phyloP scores from a whole-genome alignment of 2,888 invertebrate genomes.

The Andrena flavipes region DNA sequence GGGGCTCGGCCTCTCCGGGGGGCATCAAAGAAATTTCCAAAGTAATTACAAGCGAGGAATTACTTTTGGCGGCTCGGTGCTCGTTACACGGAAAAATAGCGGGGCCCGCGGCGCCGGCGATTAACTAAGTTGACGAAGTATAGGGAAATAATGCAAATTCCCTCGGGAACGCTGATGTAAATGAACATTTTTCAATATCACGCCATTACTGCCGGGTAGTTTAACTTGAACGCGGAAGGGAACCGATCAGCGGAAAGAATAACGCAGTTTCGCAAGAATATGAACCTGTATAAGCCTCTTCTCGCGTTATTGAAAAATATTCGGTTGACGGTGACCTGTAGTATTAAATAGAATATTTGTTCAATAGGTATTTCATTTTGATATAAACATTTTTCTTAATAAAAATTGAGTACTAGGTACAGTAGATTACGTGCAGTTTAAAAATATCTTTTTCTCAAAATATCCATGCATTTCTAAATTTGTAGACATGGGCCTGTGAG shows the following conservation, averaged over 20 bases:
- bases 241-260: constrained; percentile 44
- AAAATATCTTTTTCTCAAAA: too few relatives aligned
- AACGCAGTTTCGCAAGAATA: constrained; percentile 20
- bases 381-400: too few relatives aligned
- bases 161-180: constrained; percentile 27
- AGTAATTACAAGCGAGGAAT: constrained; percentile 59
- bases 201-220: constrained; percentile 1
- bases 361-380: too few relatives aligned
- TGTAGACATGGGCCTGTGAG: too few relatives aligned
- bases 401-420: too few relatives aligned
- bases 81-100: constrained; percentile 56
- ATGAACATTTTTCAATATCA: constrained; percentile 65
- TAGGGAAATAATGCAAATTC: constrained; percentile 66
- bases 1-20: background rate
- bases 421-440: too few relatives aligned
- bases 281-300: too few relatives aligned
- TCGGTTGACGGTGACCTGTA: too few relatives aligned
- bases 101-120: constrained; percentile 40
- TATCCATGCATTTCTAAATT: too few relatives aligned
- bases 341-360: too few relatives aligned
- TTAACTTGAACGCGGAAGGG: constrained; percentile 32
- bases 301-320: too few relatives aligned
- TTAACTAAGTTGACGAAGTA: constrained; percentile 68
- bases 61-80: constrained; percentile 34
- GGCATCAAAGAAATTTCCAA: constrained; percentile 44